Base-by-base conservation (phyloP, 1,140 invertebrate species). In the Battus philenor region DNA sequence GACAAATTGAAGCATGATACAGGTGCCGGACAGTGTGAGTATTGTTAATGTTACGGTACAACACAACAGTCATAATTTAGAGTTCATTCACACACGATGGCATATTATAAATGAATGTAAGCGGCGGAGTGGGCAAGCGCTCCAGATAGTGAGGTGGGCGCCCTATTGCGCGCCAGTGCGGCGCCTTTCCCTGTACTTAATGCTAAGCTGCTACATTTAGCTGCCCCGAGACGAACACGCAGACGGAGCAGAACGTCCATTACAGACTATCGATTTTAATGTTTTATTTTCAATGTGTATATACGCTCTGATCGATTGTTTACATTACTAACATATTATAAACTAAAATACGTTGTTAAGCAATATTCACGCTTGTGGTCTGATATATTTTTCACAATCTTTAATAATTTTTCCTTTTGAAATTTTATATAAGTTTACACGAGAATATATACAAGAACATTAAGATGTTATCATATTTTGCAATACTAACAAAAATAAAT, bases 101-200 rank as follows among this genome's bases (percentile, higher is more conserved):
- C 10, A 7, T 32, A 32, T 17, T 9, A 17, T 8, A 15, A 33
- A 33, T 2, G 15, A 15, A 7, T 8, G 8, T 16, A 15, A 2
- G n/a, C 31, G 8, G 31, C 18, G 6, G n/a, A 6, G 31, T 22
- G 32, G 4, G 4, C 8, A 6, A 15, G 20, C 31, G 41, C 29
- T 39, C 18, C 41, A 41, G 29, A 20, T 34, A 34, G 17, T 29
- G 30, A 48, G 29, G 45, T 30, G 27, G 32, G 33, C 34, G 33
- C 20, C 34, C 31, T 44, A 44, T 33, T 33, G 15, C 32, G 50
- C 38, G 24, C 46, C 24, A 13, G 18, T 18, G 30, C 31, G 41
- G 7, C 13, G 38, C 44, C 44, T 15, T 38, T 31, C 24, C 47
- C 12, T 29, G 32, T 13, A 41, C 29, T 34, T 49, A 32, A 32